Evolutionary conservation across 2,797 vertebrate genomes (phyloP).

Genomic region (Sibirionetta formosa): DNA sequence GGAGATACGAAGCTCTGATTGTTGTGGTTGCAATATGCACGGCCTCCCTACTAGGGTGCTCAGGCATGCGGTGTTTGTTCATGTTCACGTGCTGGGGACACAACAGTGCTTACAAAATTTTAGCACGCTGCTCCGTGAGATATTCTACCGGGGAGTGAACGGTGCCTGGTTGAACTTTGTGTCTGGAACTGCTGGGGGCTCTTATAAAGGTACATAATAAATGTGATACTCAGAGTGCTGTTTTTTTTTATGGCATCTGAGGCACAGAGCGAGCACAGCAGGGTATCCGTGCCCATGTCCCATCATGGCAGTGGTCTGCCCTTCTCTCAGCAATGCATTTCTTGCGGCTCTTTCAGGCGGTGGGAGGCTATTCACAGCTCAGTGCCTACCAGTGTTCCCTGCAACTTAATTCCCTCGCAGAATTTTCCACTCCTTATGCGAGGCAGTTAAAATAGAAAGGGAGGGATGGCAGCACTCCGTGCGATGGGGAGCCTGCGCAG

Average conservation of each 20-base stretch:
- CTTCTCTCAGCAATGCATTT: neutral
- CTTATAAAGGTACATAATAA: neutral
- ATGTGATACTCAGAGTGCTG: neutral
- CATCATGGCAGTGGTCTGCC: neutral
- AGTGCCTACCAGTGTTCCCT: neutral
- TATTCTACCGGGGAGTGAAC: neutral
- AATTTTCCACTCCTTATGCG: constrained; percentile 66
- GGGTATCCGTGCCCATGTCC: neutral
- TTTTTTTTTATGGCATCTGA: neutral
- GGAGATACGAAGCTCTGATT: neutral
- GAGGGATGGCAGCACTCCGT: constrained; percentile 17
- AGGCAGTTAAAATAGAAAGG: constrained; percentile 38
- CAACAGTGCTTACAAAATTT: accelerated
- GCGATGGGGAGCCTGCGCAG: neutral
- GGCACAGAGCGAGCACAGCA: neutral
- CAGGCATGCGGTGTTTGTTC: neutral
- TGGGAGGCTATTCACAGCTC: constrained; percentile 48
- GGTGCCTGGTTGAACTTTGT: neutral
- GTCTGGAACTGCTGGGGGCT: neutral
- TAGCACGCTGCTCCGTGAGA: accelerated
- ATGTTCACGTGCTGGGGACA: neutral
- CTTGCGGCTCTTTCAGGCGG: constrained; percentile 11
- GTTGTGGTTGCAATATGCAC: neutral
- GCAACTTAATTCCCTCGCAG: constrained; percentile 30
- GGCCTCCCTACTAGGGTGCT: neutral